Base-by-base conservation (phyloP, 2,113 vertebrate genomes). In the Acanthochromis polyacanthus region DNA sequence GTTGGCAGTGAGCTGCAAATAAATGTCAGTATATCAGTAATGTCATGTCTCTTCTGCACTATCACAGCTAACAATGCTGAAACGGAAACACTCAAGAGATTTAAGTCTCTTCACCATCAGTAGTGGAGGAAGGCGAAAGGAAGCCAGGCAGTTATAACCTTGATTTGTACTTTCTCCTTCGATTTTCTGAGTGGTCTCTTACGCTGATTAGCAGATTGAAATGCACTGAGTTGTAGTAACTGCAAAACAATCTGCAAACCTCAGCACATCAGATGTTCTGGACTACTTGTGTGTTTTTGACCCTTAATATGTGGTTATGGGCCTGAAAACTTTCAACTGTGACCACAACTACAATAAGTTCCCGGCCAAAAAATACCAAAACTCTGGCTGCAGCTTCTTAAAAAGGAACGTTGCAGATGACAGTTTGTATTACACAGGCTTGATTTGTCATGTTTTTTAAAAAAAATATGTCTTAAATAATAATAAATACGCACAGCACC, bases 121-220 rank as follows among this genome's bases (percentile, higher is more conserved):
- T 3, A 19, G 17, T 22, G 36, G 25, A 60, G 22, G 38, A 53
- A 57, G 36, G 53, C 43, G n/a, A 78, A 40, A 55, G 19, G 45
- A 77, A 22, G 23, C 50, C 32, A 7, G 4, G 43, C 58, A 46
- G 4, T 71, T 53, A 61, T 32, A 63, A 70, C 40, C 70, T 67
- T 75, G 73, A 63, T 75, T 81, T 72, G 50, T 25, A 71, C 80
- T 56, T 68, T 63, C 58, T 46, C 10, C 60, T 72, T 74, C 8
- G 32, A 75, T 45, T 71, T 71, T 74, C 75, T 73, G 25, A 80
- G 51, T 66, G 62, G 55, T 59, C 62, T 68, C 59, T 52, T 50
- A n/a, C 61, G 48, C 65, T 59, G 82, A 88, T 84, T 81, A 84
- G 61, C 58, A 66, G 71, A 43, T 5, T 71, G 50, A 81, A 81